These are phyloP conservation scores for Siniperca scherzeri DNA, from an alignment of 2,797 vertebrate genomes.

Conservation along the genomic window DNA sequence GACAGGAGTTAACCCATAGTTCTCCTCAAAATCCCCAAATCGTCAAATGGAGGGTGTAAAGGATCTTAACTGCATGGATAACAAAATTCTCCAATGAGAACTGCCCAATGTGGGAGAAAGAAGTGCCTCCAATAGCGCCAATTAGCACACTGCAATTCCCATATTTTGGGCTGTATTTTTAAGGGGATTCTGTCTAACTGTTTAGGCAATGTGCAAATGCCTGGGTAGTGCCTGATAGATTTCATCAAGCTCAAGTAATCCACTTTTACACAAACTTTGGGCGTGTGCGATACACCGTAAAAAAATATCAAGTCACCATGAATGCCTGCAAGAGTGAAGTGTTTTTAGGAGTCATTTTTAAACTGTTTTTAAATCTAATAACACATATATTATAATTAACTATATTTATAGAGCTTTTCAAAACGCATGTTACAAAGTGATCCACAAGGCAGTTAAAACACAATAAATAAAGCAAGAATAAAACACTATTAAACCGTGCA, in stretches of 20 bases:
- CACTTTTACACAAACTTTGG: slow-evolving; percentile 49
- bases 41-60: slow-evolving; percentile 71
- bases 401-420: not conserved
- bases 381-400: not conserved
- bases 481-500: not conserved
- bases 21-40: slow-evolving; percentile 48
- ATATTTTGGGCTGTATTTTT: slow-evolving; percentile 47
- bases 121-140: slow-evolving; percentile 18
- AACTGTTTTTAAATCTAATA: not conserved
- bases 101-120: slow-evolving; percentile 46
- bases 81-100: slow-evolving; percentile 20
- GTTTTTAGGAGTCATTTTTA: too few species aligned
- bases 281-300: slow-evolving; percentile 34
- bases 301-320: slow-evolving; percentile 29
- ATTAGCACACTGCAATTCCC: slow-evolving; percentile 43
- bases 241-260: slow-evolving; percentile 62
- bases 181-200: slow-evolving; percentile 44
- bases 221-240: slow-evolving; percentile 59
- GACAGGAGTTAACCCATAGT: slow-evolving; percentile 32
- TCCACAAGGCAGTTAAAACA: not conserved
- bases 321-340: slow-evolving; percentile 11
- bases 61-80: slow-evolving; percentile 37
- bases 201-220: slow-evolving; percentile 79
- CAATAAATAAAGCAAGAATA: not conserved
- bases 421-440: not conserved